These are phyloP conservation scores for Columba guinea DNA, from an alignment of 2,797 vertebrate genomes.

Conservation along the genomic window DNA sequence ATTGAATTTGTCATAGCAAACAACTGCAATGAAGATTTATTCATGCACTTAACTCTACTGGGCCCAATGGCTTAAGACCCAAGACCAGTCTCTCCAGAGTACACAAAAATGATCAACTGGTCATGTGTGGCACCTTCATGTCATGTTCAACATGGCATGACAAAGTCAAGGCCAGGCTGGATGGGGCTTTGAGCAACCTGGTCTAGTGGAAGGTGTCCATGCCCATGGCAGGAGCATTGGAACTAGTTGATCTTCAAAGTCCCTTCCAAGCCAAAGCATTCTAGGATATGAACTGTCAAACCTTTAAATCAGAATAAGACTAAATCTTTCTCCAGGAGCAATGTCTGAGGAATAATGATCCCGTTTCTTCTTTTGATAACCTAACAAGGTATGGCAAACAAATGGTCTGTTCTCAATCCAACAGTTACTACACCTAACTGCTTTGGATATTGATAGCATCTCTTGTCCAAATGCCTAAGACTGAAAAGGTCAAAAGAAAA, in stretches of 20 bases:
- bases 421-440: not conserved
- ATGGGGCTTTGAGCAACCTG: too few relatives aligned
- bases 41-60: not conserved
- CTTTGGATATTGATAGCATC: not conserved
- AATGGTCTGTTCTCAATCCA: not conserved
- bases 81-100: not conserved
- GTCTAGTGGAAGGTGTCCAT: too few relatives aligned
- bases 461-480: not conserved
- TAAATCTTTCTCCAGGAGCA: not conserved
- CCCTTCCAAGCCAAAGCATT: too few relatives aligned
- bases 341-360: not conserved
- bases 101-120: conserved; percentile 6
- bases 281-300: not conserved
- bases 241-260: too few relatives aligned
- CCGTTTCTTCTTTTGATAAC: not conserved
- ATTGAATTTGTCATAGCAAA: not conserved
- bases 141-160: conserved; percentile 3
- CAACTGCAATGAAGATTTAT: conserved; percentile 11
- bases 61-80: conserved; percentile 15
- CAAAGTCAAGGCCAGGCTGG: not conserved
- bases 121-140: conserved; percentile 20
- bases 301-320: not conserved
- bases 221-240: too few relatives aligned
- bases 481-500: not conserved
- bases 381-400: not conserved